Base-by-base conservation (phyloP, 2,113 vertebrate genomes). In the Dendropsophus ebraccatus region DNA sequence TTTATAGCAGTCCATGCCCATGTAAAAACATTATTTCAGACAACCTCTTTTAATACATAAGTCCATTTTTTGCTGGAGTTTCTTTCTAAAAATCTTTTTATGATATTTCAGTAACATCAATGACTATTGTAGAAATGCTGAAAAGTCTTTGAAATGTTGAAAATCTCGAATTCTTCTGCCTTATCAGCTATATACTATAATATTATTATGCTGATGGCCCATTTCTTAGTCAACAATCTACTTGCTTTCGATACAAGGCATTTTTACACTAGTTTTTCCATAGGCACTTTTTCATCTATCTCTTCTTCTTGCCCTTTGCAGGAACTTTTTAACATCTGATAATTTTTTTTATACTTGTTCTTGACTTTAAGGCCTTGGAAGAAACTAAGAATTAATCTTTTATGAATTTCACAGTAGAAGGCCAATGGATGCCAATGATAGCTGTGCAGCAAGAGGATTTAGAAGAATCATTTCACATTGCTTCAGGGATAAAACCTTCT, bases 371-470 rank as follows among this genome's bases (percentile, higher is more conserved):
- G 67, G 9, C 16, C 49, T 11, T 83, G 81, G 45, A 62, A 65
- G 45, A 69, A 70, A 25, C 41, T 17, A 35, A 35, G 81, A 35
- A 82, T 82, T 19, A 82, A 82, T 70, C n/a, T 82, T 69, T 82
- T 60, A 82, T 82, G 80, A 82, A 47, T 47, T 37, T 82, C 80
- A 47, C 80, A 62, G 56, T 69, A 28, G 60, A 82, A 69, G 41
- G 30, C 60, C 37, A 82, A 25, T 82, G 45, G 45, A 25, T 65
- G 60, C 58, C 80, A 82, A 41, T 16, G 58, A 41, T 62, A 62
- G 35, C 79, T 49, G 58, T 21, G 41, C 32, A 45, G 32, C 62
- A 37, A 81, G 58, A 65, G 58, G 79, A 76, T 76, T 50, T 76
- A 52, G 73, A 12, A 52, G 45, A 52, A 76, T 76, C 14, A 32